Percentiles rank a stretch among this genome's conserved stretches.
These are phyloP conservation scores for Nibea coibor DNA, from an alignment of 2,113 vertebrate genomes.

Conservation along the genomic window DNA sequence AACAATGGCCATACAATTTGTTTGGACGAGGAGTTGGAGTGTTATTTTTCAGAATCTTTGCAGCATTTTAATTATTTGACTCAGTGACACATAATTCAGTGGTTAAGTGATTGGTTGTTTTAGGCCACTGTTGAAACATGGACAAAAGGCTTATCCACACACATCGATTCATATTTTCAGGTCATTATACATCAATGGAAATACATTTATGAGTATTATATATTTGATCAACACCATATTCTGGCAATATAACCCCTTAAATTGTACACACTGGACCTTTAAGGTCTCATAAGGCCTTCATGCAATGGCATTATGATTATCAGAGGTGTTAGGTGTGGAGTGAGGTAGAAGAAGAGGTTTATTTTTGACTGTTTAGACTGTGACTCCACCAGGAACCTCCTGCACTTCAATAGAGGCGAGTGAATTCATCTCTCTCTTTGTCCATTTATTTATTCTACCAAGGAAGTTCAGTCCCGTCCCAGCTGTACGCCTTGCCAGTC, in stretches of 20 bases:
- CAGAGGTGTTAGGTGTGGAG: not conserved
- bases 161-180: too few relatives aligned
- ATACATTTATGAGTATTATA: too few relatives aligned
- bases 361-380: not conserved
- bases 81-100: not conserved
- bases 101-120: not conserved
- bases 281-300: not conserved
- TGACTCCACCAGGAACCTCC: not conserved
- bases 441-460: conserved; percentile 70
- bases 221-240: too few relatives aligned
- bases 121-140: too few relatives aligned
- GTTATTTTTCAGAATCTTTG: not conserved
- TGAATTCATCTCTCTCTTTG: not conserved
- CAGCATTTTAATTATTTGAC: not conserved
- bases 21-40: not conserved
- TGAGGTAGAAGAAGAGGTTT: conserved; percentile 19
- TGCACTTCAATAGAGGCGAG: not conserved
- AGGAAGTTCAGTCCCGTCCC: conserved; percentile 63
- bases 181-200: too few relatives aligned
- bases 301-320: not conserved
- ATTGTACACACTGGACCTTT: not conserved
- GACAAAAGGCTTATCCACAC: too few relatives aligned
- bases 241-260: too few relatives aligned
- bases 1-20: too few relatives aligned
- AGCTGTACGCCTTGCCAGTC: conserved; percentile 79